Conservation (phyloP, 2,797 vertebrate species). For the Galagoides demidoff region DNA sequence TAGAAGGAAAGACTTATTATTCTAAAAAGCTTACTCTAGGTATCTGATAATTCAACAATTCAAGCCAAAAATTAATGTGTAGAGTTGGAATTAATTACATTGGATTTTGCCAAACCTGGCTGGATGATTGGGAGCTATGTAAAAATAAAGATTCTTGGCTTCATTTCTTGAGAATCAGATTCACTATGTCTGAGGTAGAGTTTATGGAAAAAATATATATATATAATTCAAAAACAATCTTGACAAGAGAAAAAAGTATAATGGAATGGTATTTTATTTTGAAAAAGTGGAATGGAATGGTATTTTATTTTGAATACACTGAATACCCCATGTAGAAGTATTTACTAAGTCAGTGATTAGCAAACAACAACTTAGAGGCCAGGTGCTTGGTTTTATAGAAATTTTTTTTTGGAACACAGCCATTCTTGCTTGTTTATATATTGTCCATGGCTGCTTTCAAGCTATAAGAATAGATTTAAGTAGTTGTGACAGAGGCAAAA, state of each 20-base stretch:
- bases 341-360: neutral
- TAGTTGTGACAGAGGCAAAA: neutral
- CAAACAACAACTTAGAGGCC: neutral
- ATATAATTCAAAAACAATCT: neutral
- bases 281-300: neutral
- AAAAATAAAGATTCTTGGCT: neutral
- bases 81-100: neutral
- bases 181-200: neutral
- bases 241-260: neutral
- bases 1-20: neutral
- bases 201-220: neutral
- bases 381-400: neutral
- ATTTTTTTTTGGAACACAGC: neutral
- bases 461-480: neutral
- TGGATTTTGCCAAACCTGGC: neutral
- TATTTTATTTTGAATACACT: constrained; percentile 1
- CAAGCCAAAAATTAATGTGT: neutral
- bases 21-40: neutral
- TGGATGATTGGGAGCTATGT: neutral
- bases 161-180: neutral
- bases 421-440: neutral
- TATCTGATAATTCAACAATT: neutral
- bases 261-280: neutral
- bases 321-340: neutral
- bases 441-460: neutral